Evolutionary conservation across 2,888 invertebrate genomes (phyloP), one percentile per base, ranked within the genome.

Genomic region (Lapara coniferarum): DNA sequence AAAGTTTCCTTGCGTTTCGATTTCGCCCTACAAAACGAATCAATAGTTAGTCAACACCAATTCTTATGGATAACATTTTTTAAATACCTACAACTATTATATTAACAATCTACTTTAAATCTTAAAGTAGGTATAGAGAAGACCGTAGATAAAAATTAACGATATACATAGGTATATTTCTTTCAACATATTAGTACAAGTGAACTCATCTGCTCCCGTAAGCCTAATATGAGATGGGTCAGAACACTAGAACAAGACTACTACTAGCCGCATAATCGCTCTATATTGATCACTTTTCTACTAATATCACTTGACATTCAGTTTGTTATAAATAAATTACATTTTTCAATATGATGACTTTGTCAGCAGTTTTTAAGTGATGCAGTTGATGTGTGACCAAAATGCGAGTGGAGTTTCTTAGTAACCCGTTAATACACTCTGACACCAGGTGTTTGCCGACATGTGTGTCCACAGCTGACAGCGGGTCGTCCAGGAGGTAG

Each of bases 351-450:
- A 96, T 93, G 74, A 96, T 87, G 66, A 97, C 94, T 71, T 93
- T 93, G 83, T 96, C 95, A 0, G 95, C 96, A n/a, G 93, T 82
- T 77, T 95, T 95, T 46, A 97, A 92, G 79, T 96, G 97, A 81
- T 98, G 98, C 37, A 97, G 89, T 84, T 98, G 98, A 87, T 98
- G 98, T 0, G 98, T 98, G 71, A 97, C 96, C 12, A 98, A 94
- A 73, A 98, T 95, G 44, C 96, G 93, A 2, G 97, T 96, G 81
- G 96, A 95, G 72, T 95, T 89, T 14, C 91, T 89, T 71, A 97
- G 88, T 68, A 94, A 90, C 0, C 94, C 94, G 76, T 89, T 92
- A 52, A 97, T 94, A 74, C 96, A 97, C 85, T 96, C 95, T 12
- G 96, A 93, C 77, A 97, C 96, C 30, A 97, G 89, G 79, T 96